Percentiles rank a stretch among this genome's conserved stretches.
These are phyloP conservation scores for Cossypha niveicapilla DNA, from an alignment of 2,797 vertebrate species.

Conservation along the genomic window DNA sequence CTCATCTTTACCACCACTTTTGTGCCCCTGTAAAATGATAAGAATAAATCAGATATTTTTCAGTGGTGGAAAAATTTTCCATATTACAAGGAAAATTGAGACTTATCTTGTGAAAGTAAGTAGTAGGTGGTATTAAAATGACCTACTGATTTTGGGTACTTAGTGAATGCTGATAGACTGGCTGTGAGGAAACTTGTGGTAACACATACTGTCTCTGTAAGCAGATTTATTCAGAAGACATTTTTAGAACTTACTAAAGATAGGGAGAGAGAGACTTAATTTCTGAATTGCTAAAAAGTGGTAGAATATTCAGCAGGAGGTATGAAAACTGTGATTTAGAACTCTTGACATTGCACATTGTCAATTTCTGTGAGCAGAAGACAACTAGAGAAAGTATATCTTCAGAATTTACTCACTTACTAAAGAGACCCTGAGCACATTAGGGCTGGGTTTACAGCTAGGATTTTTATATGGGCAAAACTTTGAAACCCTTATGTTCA, in stretches of 20 bases:
- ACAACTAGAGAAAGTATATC: not conserved
- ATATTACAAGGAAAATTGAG: not conserved
- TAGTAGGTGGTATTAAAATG: not conserved
- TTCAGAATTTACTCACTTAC: not conserved
- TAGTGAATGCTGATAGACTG: not conserved
- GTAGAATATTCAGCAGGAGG: not conserved
- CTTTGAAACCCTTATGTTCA: not conserved
- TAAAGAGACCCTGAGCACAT: not conserved
- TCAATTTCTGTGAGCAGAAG: not conserved
- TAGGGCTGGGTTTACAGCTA: not conserved
- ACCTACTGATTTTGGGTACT: not conserved
- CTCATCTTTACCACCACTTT: not conserved
- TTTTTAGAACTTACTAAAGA: not conserved
- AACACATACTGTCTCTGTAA: not conserved
- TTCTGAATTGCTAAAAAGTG: not conserved
- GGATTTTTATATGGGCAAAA: not conserved
- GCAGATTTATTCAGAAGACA: not conserved
- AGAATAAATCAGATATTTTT: not conserved
- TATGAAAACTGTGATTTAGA: not conserved
- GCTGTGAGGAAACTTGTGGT: not conserved
- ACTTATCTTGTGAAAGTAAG: not conserved
- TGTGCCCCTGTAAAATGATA: not conserved
- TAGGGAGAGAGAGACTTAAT: not conserved
- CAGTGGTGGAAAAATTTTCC: not conserved
- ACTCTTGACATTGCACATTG: not conserved